Evolutionary conservation across 1,140 invertebrate species (phyloP), one percentile per base, ranked within the genome.

Genomic region (Rhyzopertha dominica): DNA sequence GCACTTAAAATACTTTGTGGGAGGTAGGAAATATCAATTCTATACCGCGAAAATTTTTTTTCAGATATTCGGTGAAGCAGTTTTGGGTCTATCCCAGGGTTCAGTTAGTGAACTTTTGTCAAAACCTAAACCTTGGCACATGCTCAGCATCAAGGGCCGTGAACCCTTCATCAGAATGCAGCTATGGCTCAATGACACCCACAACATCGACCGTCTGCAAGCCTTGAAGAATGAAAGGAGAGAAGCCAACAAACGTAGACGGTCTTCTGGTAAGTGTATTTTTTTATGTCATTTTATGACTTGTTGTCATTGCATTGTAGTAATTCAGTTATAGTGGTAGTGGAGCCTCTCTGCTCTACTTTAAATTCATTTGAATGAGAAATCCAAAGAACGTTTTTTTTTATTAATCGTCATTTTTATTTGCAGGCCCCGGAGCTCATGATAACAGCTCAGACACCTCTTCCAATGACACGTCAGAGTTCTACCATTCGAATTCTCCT

Each of bases 81-180:
- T 98, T 17, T 72, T 98, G 0, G 95, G 94, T 0, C 73, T 98
- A 9, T 96, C 92, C 2, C 95, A 98, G 69, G 95, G 95, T 12
- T 97, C 94, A 1, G 95, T 98, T 1, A 95, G 91, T 62, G 95
- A 98, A 70, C 71, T 98, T 10, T 74, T 99, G 1, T 96, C 93
- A 31, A 98, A 98, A 70, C 95, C 95, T 1, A 98, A 98, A 63
- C 95, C 95, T 0, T 99, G 95, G 95, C 92, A 96, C 62, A 96
- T 98, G 93, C 77, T 99, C 5, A 96, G 92, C 57, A 95, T 98
- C 64, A 98, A 98, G 69, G 95, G 95, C 0, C 75, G 95, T 19
- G 95, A 98, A 67, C 95, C 95, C 0, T 99, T 98, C 73, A 95
- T 98, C 47, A 79, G 95, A 46, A 98, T 99, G 95, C 93, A 97